Percentiles rank a stretch among this genome's conserved stretches.
phyloP scores from a whole-genome alignment of 2,888 invertebrate genomes.

The Busseola fusca region DNA sequence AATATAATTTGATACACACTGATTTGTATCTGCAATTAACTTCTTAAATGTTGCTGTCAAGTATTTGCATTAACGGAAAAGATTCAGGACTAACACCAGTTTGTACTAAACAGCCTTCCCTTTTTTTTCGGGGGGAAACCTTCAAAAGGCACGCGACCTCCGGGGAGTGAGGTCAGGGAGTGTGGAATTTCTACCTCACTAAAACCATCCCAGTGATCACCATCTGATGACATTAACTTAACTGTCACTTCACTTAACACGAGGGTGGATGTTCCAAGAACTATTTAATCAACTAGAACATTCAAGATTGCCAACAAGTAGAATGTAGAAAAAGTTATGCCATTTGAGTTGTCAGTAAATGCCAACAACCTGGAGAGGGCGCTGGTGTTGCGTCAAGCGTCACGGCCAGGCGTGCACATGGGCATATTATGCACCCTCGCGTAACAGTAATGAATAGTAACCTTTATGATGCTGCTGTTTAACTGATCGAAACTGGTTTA shows the following conservation, averaged over 20 bases:
- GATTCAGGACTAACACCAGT: too few species aligned
- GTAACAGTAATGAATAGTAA: slow-evolving; percentile 66
- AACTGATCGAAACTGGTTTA: slow-evolving; percentile 43
- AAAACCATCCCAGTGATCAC: too few species aligned
- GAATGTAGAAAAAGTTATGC: slow-evolving; percentile 60
- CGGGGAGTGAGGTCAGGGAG: too few species aligned
- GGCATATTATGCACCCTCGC: slow-evolving; percentile 73
- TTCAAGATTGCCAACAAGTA: slow-evolving; percentile 28
- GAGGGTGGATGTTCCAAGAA: slow-evolving; percentile 20
- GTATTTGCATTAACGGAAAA: background rate
- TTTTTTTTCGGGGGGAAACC: too few species aligned
- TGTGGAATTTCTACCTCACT: too few species aligned
- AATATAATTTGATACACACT: slow-evolving; percentile 30
- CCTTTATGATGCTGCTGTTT: slow-evolving; percentile 66
- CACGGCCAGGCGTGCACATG: slow-evolving; percentile 63
- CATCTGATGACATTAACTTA: slow-evolving; percentile 37
- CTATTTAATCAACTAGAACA: slow-evolving; percentile 38
- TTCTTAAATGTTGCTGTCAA: slow-evolving; percentile 9
- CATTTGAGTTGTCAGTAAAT: slow-evolving; percentile 64
- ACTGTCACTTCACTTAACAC: slow-evolving; percentile 25
- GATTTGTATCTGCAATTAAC: slow-evolving; percentile 20
- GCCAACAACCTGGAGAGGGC: slow-evolving; percentile 66
- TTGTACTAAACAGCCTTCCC: too few species aligned
- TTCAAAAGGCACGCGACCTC: too few species aligned
- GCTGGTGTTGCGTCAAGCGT: slow-evolving; percentile 56